A percentile compares a stretch with the other conserved stretches of the same genome.
Conservation (phyloP, 2,113 vertebrate genomes). For the Nothobranchius kuhntae region DNA sequence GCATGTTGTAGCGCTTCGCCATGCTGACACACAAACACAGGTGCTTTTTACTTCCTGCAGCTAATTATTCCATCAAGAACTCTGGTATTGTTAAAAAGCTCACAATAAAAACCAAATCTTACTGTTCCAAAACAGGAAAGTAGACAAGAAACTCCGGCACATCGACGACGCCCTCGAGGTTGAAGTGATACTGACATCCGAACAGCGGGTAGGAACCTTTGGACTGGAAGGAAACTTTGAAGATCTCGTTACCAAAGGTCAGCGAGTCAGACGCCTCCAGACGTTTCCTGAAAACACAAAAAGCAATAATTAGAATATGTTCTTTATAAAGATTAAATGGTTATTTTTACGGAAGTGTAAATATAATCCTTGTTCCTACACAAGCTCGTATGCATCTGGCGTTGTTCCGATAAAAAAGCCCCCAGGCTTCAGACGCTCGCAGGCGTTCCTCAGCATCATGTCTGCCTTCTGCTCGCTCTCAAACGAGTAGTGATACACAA, state of each 20-base stretch:
- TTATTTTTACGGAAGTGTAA: no score
- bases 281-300: constrained; percentile 79
- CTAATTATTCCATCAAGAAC: not conserved
- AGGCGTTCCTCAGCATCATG: constrained; percentile 94
- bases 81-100: no score
- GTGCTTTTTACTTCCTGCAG: not conserved
- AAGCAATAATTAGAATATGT: not conserved
- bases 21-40: constrained; percentile 77
- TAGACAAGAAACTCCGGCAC: constrained; percentile 98
- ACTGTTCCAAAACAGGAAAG: constrained; percentile 93
- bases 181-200: constrained; percentile 96
- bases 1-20: constrained; percentile 93
- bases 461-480: constrained; percentile 91
- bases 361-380: constrained; percentile 79
- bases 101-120: constrained; percentile 59
- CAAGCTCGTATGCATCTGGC: constrained; percentile 92
- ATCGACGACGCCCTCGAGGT: constrained; percentile 93
- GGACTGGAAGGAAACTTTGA: constrained; percentile 89
- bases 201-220: constrained; percentile 91
- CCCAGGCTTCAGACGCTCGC: constrained; percentile 88
- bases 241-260: constrained; percentile 95
- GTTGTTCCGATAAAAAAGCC: constrained; percentile 99
- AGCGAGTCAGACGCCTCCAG: constrained; percentile 87
- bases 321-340: not conserved
- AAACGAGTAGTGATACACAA: constrained; percentile 97